Conservation (phyloP, 2,888 invertebrate genomes). For the Mylabris sibirica region DNA sequence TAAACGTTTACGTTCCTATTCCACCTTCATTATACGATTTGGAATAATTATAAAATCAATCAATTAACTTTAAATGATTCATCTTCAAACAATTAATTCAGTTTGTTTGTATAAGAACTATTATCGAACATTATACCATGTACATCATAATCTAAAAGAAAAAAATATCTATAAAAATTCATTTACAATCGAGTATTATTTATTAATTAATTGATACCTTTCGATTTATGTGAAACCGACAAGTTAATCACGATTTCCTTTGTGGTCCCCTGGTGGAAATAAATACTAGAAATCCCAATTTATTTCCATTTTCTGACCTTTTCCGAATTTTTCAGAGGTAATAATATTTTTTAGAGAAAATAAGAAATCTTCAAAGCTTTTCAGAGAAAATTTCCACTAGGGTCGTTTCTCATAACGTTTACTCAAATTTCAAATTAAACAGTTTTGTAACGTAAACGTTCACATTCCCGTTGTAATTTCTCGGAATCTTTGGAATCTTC, state of each 20-base stretch:
- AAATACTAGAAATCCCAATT: too few relatives aligned
- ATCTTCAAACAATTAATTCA: constrained; percentile 75
- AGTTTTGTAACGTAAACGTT: constrained; percentile 19
- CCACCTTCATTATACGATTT: constrained; percentile 98
- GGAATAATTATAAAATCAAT: constrained; percentile 71
- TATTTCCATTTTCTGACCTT: too few relatives aligned
- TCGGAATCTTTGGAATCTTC: constrained; percentile 26
- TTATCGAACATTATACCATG: constrained; percentile 69
- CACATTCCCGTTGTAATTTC: constrained; percentile 15
- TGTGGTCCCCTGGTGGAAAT: too few relatives aligned
- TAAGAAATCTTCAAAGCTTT: too few relatives aligned
- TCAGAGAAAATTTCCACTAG: too few relatives aligned
- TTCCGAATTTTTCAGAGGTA: too few relatives aligned
- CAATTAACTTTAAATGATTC: constrained; percentile 62
- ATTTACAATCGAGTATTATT: not conserved
- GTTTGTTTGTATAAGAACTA: constrained; percentile 87
- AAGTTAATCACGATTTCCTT: constrained; percentile 21
- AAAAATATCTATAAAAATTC: not conserved
- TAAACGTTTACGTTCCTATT: constrained; percentile 90
- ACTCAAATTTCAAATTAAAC: constrained; percentile 14
- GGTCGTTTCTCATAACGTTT: constrained; percentile 22
- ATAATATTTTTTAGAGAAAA: too few relatives aligned
- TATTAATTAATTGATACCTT: constrained; percentile 19
- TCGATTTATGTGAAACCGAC: constrained; percentile 19
- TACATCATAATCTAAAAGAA: constrained; percentile 26